Percentiles rank a stretch among this genome's conserved stretches.
Evolutionary conservation across 2,797 vertebrate genomes (phyloP).

Genomic region (Myoxocephalus aenaeus): DNA sequence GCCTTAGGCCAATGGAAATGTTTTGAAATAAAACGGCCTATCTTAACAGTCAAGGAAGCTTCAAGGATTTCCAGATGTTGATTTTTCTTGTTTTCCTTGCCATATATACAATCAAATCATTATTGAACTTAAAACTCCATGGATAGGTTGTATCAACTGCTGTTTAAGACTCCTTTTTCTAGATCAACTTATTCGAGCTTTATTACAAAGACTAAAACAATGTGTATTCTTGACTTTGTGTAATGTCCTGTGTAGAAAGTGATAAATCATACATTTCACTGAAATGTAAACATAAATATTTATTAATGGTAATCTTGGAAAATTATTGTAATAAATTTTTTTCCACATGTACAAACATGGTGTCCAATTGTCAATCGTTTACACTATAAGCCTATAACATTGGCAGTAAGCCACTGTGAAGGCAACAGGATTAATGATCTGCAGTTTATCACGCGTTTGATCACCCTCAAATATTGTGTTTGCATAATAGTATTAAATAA

Average conservation of each 20-base stretch:
- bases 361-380: conserved; percentile 24
- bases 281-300: conserved; percentile 88
- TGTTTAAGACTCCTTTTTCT: conserved; percentile 85
- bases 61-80: conserved; percentile 76
- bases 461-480: neutral
- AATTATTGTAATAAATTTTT: conserved; percentile 80
- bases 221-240: conserved; percentile 84
- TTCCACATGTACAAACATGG: conserved; percentile 65
- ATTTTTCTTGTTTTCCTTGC: conserved; percentile 75
- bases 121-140: conserved; percentile 78
- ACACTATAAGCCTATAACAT: neutral
- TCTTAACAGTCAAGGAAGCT: conserved; percentile 81
- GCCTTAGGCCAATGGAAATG: conserved; percentile 87
- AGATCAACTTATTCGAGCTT: conserved; percentile 83
- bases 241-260: conserved; percentile 85
- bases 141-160: conserved; percentile 85
- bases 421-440: neutral
- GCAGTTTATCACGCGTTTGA: neutral
- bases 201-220: conserved; percentile 84
- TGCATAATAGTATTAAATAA: neutral
- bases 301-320: conserved; percentile 84
- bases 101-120: conserved; percentile 78
- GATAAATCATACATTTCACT: conserved; percentile 85
- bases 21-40: conserved; percentile 85
- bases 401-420: neutral